These are phyloP conservation scores for Ctenosaura bakeri DNA, from an alignment of 2,797 vertebrate genomes.

Conservation along the genomic window DNA sequence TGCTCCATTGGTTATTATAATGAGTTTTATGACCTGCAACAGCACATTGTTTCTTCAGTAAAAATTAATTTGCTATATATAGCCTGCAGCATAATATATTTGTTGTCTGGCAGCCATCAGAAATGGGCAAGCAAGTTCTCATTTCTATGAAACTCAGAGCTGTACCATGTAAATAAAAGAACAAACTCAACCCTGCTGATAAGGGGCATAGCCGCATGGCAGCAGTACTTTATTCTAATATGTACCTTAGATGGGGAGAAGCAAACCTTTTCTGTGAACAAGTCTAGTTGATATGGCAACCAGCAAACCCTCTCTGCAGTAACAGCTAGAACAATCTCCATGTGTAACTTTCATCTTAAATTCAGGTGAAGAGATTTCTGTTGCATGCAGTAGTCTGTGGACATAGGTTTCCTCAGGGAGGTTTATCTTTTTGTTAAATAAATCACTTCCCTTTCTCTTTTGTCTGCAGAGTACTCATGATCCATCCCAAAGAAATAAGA, in stretches of 20 bases:
- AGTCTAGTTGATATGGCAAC: slow-evolving; percentile 34
- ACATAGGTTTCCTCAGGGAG: slow-evolving; percentile 9
- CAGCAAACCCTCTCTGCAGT: slow-evolving; percentile 34
- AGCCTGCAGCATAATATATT: slow-evolving; percentile 26
- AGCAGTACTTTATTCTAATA: slow-evolving; percentile 33
- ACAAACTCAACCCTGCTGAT: slow-evolving; percentile 32
- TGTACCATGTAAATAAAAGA: slow-evolving; percentile 63
- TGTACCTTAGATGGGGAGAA: background rate
- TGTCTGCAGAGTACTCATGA: slow-evolving; percentile 9
- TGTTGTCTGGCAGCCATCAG: slow-evolving; percentile 44
- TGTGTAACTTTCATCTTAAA: slow-evolving; percentile 47
- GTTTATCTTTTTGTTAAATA: slow-evolving; percentile 46
- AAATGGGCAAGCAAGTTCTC: slow-evolving; percentile 42
- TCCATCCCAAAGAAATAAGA: slow-evolving; percentile 30
- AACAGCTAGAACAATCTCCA: slow-evolving; percentile 46
- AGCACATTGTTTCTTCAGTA: slow-evolving; percentile 38
- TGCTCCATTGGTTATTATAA: slow-evolving; percentile 14
- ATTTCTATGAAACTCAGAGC: slow-evolving; percentile 45
- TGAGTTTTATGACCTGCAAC: slow-evolving; percentile 39
- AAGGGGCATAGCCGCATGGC: slow-evolving; percentile 45
- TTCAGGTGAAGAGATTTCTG: slow-evolving; percentile 51
- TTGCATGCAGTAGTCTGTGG: slow-evolving; percentile 50
- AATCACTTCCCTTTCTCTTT: accelerated
- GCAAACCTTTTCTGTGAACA: slow-evolving; percentile 44
- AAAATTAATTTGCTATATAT: slow-evolving; percentile 20